Evolutionary conservation across 2,888 invertebrate species (phyloP), one percentile per base, ranked within the genome.

Genomic region (Heliconius charithonia): DNA sequence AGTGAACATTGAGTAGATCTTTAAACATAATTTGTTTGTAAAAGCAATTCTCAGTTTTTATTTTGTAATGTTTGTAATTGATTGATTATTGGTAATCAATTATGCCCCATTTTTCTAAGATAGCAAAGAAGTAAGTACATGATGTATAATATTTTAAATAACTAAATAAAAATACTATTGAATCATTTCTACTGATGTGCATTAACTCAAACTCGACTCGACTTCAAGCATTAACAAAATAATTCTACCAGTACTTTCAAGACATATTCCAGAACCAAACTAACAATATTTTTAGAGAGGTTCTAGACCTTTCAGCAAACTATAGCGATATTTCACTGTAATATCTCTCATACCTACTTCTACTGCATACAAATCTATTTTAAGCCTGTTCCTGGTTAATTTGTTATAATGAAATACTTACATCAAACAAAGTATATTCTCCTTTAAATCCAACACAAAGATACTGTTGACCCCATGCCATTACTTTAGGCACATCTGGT

Each of bases 361-460:
- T 56, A 6, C 56, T 56, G 56, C 22, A 56, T 56, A 56, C 56
- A 22, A 56, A 22, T 56, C 13, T 9, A 56, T 56, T 9, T 22
- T 22, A 22, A 56, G 3, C 22, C 3, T 22, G 22, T 22, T 3
- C 9, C 9, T 22, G 22, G 22, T 56, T n/a, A n/a, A 22, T 56
- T 56, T 59, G n/a, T 2, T 25, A 27, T 37, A 27, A 75, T 56
- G 70, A 10, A 71, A 65, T 78, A 89, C 95, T 94, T 93, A 97
- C 97, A 95, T 97, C 96, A 87, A 97, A 96, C 66, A 97, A 91
- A 77, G 96, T 96, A 88, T 98, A 98, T 91, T 98, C 98, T 79
- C 97, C 96, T 89, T 97, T 97, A 89, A 97, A 98, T 3, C 98
- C 98, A 75, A 98, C 96, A 90, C 98, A 98, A 29, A 98, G 95